Evolutionary conservation across 2,797 vertebrate species (phyloP), one percentile per base, ranked within the genome.

Genomic region (Fistularia tabacaria): DNA sequence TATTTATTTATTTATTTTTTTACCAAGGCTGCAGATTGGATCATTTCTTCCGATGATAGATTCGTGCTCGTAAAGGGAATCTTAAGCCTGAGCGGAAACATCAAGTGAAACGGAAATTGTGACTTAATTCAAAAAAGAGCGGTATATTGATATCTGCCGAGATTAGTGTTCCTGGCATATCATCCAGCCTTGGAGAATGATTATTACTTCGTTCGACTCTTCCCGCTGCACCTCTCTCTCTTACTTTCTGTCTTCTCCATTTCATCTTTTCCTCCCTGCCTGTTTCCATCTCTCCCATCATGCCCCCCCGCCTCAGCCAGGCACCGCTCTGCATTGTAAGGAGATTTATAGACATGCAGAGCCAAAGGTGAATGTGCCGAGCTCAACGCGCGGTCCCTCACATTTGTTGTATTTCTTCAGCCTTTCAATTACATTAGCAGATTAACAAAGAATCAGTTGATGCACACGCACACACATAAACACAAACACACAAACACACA

Each of bases 271-370:
- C 46, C 66, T 63, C 61, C 47, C 36, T 54, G 62, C 69, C 71
- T 58, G 51, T 62, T 64, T 67, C 62, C 66, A 64, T 66, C 66
- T 43, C 57, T 11, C 46, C 43, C 57, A 52, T 54, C 65, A 57
- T 68, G 43, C 41, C 41, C 51, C 56, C 46, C 39, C 63, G 41
- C 45, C 50, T 64, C 41, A 12, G 48, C 42, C 49, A 45, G 38
- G 36, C 38, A 52, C 57, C 50, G 63, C 61, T 69, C 69, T 73
- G 67, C 71, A 69, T 63, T 49, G 46, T 61, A 62, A 73, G 71
- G 61, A 46, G 57, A 77, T 71, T 57, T 61, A 60, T 38, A 62
- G 49, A 58, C 64, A 37, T 46, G 50, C 54, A 49, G 37, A 49
- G 38, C 44, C 48, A 63, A 51, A 54, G 46, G 48, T 52, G 49